Conservation (phyloP, 2,888 invertebrate species). For the Pristionchus entomophagus region DNA sequence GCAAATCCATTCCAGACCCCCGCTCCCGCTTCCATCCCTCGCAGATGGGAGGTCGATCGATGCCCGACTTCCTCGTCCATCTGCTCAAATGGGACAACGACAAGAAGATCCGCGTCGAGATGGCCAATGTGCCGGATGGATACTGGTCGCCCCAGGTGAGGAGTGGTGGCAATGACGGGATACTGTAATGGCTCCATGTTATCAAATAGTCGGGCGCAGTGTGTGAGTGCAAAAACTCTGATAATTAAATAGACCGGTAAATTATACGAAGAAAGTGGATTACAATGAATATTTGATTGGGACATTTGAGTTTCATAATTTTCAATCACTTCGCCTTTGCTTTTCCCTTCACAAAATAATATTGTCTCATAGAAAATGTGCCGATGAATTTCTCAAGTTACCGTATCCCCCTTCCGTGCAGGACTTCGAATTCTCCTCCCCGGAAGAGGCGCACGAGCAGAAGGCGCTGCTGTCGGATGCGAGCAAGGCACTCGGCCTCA, state of each 20-base stretch:
- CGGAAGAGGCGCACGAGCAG: neutral
- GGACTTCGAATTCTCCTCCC: slow-evolving; percentile 9
- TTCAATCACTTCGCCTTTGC: neutral
- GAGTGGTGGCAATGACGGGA: too few species aligned
- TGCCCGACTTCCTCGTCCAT: neutral
- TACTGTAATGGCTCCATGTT: too few species aligned
- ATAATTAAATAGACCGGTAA: too few species aligned
- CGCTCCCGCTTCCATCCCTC: slow-evolving; percentile 11
- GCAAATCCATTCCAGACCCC: neutral
- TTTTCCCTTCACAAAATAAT: neutral
- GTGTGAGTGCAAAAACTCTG: too few species aligned
- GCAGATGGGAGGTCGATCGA: slow-evolving; percentile 24
- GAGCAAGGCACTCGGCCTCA: neutral
- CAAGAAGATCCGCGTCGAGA: slow-evolving; percentile 31
- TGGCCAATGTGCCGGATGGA: slow-evolving; percentile 28
- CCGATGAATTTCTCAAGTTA: too few species aligned
- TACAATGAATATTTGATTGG: neutral
- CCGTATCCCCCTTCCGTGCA: too few species aligned
- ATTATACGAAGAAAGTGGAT: too few species aligned
- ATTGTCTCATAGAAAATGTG: too few species aligned
- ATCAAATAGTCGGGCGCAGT: too few species aligned
- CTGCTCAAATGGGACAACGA: slow-evolving; percentile 24
- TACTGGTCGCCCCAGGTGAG: slow-evolving; percentile 14
- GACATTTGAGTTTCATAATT: neutral
- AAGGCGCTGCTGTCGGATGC: slow-evolving; percentile 17